Base-by-base conservation (phyloP, 2,888 invertebrate genomes). In the Euclidia mi region DNA sequence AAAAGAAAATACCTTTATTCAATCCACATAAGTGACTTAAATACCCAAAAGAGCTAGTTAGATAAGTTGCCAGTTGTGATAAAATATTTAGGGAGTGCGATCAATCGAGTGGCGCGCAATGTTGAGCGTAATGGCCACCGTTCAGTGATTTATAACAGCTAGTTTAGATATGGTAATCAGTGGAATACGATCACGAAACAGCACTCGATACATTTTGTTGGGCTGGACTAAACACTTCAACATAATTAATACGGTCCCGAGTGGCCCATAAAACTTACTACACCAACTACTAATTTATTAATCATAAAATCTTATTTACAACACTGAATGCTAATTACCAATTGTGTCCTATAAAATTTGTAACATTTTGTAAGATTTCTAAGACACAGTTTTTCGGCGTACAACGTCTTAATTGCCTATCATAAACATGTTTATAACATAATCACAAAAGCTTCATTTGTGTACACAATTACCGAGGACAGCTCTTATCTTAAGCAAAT, bases 401-500 rank as follows among this genome's bases (percentile, higher is more conserved):
- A 3, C 40, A 41, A 50, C 47, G 14, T 55, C 47, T 44, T 71
- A 47, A 71, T 65, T 75, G 46, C 52, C 38, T 38, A 46, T 59
- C 64, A 55, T 71, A 72, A 78, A 71, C 57, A 73, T 65, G 66
- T 73, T 73, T 64, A 72, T 65, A 62, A 66, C 65, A 63, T 71
- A 73, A 79, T 78, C 73, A 65, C 57, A 63, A 71, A 65, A 63
- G 56, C 63, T 65, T 62, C 38, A 67, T 62, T 69, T 65, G 58
- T 71, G 59, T 72, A 76, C 61, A 68, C 58, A 77, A 72, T 78
- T 75, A 74, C 50, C 49, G 46, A 62, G 60, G 75, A 72, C 62
- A 71, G 66, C 71, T 74, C 80, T 84, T 83, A 84, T 84, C 81
- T 79, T 71, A 71, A 78, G 76, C 76, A 73, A 84, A 87, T 86